Base-by-base conservation (phyloP, 2,888 invertebrate genomes). In the Eudemis profundana region DNA sequence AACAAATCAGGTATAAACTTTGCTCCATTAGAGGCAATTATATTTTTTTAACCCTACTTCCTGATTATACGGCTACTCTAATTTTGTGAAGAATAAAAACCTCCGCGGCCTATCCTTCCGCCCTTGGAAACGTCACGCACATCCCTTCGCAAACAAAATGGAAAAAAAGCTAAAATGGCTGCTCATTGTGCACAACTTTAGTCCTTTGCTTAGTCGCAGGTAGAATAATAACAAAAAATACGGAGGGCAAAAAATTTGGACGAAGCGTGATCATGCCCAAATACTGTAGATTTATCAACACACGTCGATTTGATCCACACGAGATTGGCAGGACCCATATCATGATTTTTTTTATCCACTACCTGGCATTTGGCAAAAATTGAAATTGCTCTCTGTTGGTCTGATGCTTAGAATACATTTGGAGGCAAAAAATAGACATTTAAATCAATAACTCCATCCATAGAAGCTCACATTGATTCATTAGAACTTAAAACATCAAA, bases 51-150 rank as follows among this genome's bases (percentile, higher is more conserved):
- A n/a, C 17, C 27, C 40, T 82, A 84, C 87, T 86, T 88, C 86
- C 86, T 85, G 81, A 82, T 81, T 64, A 64, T 61, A 66, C 60
- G 49, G 78, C 78, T 81, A 77, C 81, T 78, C 80, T 78, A 82
- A 86, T 85, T 86, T 83, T 79, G 76, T 76, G 81, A 80, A 89
- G 84, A 86, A 87, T 85, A 74, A 81, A 83, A 78, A 74, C 71
- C 71, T 74, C 70, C 79, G 82, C 84, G 83, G 81, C 82, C 85
- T 86, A 90, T 90, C 88, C 90, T 91, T 91, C 90, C 90, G 90
- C 87, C 87, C 85, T 83, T 82, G 79, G 82, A 82, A 84, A 80
- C 82, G 83, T 88, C 90, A 90, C 90, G 90, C 87, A 89, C 85
- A 85, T 89, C 87, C 87, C 83, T 86, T 85, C 69, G 74, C 78